Base-by-base conservation (phyloP, 2,888 invertebrate species). In the Drosophila parthenogenetica region DNA sequence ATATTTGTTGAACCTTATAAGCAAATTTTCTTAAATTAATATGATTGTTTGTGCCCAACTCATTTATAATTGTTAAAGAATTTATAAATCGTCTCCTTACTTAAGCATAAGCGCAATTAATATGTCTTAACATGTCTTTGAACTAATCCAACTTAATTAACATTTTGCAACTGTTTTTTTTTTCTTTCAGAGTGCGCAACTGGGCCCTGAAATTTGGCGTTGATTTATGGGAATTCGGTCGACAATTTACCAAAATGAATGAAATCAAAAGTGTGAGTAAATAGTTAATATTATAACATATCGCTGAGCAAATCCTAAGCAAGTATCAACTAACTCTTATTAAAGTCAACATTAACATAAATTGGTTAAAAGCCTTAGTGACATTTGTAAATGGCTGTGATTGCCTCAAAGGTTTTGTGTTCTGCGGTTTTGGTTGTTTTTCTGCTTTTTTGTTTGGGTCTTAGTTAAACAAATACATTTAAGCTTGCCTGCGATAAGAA, bases 131-230 rank as follows among this genome's bases (percentile, higher is more conserved):
- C n/a, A 54, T 17, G n/a, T 14, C 19, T 37, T n/a, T 25, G 7
- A n/a, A 1, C 7, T 40, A 59, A 63, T 35, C 22, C 22, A 35
- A 14, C 14, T 16, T n/a, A 48, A 70, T 49, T 17, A 50, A 65
- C 17, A 2, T 43, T n/a, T 37, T 40, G n/a, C 48, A 22, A 5
- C 22, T 22, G 22, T 22, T 5, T 22, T 22, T 14, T 29, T 16
- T 19, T 14, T 51, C 19, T 95, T 95, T 67, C 94, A 97, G 97
- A 94, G 97, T 97, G 79, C 96, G 96, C 92, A 97, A 97, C 92
- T 97, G 97, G 97, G 97, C 97, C 78, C 93, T 97, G 75, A 96
- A 97, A 93, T 97, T 97, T 91, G 97, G 97, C 84, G 96, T 97
- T 77, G 97, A 97, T 93, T 93, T 97, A 77, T 97, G 97, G 97